Evolutionary conservation across 1,140 invertebrate species (phyloP).

Genomic region (Sycobia sp.): DNA sequence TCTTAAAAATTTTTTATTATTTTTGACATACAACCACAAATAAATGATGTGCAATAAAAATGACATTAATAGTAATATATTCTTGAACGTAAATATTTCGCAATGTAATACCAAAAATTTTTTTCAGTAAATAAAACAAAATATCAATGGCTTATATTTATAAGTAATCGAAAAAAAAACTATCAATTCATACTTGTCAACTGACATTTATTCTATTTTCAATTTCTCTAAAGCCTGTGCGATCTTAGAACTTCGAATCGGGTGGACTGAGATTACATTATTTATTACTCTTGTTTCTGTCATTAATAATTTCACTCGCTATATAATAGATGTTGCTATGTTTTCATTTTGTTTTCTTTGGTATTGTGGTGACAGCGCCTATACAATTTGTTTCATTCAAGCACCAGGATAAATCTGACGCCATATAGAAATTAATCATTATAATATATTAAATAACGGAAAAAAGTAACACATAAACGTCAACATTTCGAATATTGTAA

Average conservation of each 20-base stretch:
- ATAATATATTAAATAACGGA: constrained; percentile 21
- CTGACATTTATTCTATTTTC: constrained; percentile 26
- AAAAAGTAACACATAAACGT: constrained; percentile 28
- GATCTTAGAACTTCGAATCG: constrained; percentile 17
- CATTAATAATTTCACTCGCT: constrained; percentile 9
- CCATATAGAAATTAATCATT: constrained; percentile 1
- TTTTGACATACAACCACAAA: neutral
- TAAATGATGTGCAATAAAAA: neutral
- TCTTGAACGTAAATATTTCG: no score
- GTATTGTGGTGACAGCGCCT: constrained; percentile 27
- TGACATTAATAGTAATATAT: no score
- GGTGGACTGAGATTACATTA: constrained; percentile 13
- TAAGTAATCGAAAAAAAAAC: constrained; percentile 9
- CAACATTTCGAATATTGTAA: constrained; percentile 29
- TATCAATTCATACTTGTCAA: constrained; percentile 10
- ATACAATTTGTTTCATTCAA: constrained; percentile 7
- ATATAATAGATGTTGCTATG: constrained; percentile 14
- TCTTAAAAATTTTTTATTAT: neutral
- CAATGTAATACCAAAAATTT: no score
- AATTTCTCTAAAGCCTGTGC: constrained; percentile 15
- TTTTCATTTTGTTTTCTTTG: constrained; percentile 28
- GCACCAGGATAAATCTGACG: constrained; percentile 30
- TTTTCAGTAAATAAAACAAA: neutral
- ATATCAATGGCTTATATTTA: constrained; percentile 1
- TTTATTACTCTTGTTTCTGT: neutral